Percentiles rank a stretch among this genome's conserved stretches.
Conservation (phyloP, 2,888 invertebrate species). For the Xestia xanthographa region DNA sequence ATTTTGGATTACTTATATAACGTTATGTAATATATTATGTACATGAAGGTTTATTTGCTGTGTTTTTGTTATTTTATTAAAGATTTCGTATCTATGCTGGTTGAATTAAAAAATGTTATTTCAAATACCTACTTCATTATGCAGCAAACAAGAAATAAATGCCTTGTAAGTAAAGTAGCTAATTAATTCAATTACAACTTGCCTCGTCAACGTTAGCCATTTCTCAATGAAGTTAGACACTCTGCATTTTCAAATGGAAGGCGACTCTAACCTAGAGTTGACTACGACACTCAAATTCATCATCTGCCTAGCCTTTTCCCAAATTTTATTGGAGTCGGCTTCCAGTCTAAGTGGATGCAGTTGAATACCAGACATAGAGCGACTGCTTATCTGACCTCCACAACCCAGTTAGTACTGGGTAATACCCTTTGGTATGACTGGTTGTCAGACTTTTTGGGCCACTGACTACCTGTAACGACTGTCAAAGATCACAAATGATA, state of each 20-base stretch:
- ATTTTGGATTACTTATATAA: constrained; percentile 37
- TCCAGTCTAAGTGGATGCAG: too few species aligned
- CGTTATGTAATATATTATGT: constrained; percentile 21
- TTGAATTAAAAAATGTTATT: background rate
- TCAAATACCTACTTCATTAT: background rate
- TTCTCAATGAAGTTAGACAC: background rate
- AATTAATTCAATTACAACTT: constrained; percentile 11
- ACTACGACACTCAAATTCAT: too few species aligned
- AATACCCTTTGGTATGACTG: too few species aligned
- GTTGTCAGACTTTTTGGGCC: too few species aligned
- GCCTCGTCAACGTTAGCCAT: background rate
- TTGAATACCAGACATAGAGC: too few species aligned
- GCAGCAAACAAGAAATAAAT: background rate
- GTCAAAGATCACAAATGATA: too few species aligned
- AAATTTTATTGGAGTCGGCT: too few species aligned
- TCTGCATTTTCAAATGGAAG: background rate
- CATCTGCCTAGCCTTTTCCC: too few species aligned
- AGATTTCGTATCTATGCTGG: background rate
- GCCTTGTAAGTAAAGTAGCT: background rate
- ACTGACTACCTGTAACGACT: too few species aligned
- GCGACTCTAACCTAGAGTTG: background rate
- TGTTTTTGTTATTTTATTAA: background rate
- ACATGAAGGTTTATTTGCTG: background rate
- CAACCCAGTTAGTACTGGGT: too few species aligned
- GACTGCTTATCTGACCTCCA: too few species aligned